phyloP scores from a whole-genome alignment of 2,888 invertebrate species.

The Prosapia bicincta region DNA sequence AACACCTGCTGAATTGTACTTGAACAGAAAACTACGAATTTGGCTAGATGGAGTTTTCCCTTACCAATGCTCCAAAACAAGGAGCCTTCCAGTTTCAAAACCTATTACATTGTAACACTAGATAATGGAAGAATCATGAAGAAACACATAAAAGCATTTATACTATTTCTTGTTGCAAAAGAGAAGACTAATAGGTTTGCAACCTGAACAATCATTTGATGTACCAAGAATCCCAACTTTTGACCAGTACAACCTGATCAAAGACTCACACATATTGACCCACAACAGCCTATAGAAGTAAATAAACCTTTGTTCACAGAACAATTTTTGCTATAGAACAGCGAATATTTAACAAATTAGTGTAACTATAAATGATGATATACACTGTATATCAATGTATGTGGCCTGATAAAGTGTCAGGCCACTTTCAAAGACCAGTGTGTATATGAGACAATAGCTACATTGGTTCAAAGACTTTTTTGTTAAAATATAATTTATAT shows the following conservation, averaged over 20 bases:
- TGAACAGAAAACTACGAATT: background rate
- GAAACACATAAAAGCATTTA: background rate
- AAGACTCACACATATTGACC: background rate
- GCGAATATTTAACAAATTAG: too few species aligned
- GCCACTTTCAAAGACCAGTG: background rate
- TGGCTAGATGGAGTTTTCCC: background rate
- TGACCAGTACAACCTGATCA: background rate
- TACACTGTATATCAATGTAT: too few species aligned
- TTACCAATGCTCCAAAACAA: too few species aligned
- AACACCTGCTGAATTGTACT: too few species aligned
- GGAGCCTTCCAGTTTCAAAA: background rate
- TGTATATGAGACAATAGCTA: background rate
- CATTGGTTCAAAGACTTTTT: too few species aligned
- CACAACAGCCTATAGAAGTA: background rate
- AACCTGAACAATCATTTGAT: background rate
- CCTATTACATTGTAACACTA: too few species aligned
- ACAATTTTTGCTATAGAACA: too few species aligned
- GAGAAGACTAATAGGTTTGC: background rate
- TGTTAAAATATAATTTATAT: background rate
- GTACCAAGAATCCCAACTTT: background rate
- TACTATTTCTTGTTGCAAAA: background rate
- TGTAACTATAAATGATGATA: too few species aligned
- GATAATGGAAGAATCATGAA: too few species aligned
- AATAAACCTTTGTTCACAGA: too few species aligned
- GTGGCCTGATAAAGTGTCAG: too few species aligned